phyloP scores from a whole-genome alignment of 2,797 vertebrate species.

The Odontamblyopus rebecca region DNA sequence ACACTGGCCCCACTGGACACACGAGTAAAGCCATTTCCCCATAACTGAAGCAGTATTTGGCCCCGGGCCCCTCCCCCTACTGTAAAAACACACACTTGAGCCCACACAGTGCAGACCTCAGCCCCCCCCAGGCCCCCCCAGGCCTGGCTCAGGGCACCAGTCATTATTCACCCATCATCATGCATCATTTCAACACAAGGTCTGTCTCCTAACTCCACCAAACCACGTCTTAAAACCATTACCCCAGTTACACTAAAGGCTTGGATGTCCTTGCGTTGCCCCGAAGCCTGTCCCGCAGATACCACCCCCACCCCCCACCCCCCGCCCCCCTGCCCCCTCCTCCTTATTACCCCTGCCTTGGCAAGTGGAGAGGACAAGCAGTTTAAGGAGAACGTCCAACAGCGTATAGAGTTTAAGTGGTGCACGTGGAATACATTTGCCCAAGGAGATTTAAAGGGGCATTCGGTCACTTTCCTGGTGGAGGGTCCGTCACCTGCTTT shows the following conservation, averaged over 20 bases:
- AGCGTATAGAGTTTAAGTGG: background rate
- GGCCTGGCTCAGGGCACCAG: slow-evolving; percentile 20
- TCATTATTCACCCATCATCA: slow-evolving; percentile 44
- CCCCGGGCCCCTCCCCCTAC: slow-evolving; percentile 39
- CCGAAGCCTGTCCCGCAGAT: background rate
- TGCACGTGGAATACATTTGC: too few relatives aligned
- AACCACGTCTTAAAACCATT: slow-evolving; percentile 3
- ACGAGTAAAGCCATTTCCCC: slow-evolving; percentile 59
- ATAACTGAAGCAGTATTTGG: slow-evolving; percentile 56
- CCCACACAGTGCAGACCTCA: slow-evolving; percentile 41
- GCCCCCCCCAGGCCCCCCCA: slow-evolving; percentile 13
- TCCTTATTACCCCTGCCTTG: slow-evolving; percentile 37
- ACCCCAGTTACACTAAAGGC: slow-evolving; percentile 1
- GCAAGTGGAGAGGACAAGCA: slow-evolving; percentile 53
- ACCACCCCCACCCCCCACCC: slow-evolving; percentile 40
- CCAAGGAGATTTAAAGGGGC: too few relatives aligned
- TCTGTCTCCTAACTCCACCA: slow-evolving; percentile 5
- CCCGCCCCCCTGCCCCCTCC: slow-evolving; percentile 31
- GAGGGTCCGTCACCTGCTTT: too few relatives aligned
- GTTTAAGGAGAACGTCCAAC: slow-evolving; percentile 1
- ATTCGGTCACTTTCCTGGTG: too few relatives aligned
- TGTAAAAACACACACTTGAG: slow-evolving; percentile 34
- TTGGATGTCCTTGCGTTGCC: slow-evolving; percentile 39
- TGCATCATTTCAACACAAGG: slow-evolving; percentile 14
- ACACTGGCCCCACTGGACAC: slow-evolving; percentile 21